Evolutionary conservation across 2,797 vertebrate genomes (phyloP), one percentile per base, ranked within the genome.

Genomic region (Notoglanidium macrostoma): DNA sequence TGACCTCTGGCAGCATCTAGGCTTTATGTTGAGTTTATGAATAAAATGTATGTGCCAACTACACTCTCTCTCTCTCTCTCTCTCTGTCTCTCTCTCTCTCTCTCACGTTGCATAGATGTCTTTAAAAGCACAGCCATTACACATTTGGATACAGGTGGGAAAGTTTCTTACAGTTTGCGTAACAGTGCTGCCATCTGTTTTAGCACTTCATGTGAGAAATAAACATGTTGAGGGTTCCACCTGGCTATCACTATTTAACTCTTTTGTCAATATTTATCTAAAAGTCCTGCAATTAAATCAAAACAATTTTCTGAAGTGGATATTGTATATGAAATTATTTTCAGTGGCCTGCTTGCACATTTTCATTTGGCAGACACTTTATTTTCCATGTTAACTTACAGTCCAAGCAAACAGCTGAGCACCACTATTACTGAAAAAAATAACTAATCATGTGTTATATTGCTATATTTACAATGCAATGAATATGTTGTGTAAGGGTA

Each of bases 171-270:
- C 68, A 86, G 81, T 80, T 77, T 87, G 49, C 65, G 67, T 89
- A 70, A 87, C 85, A 85, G 84, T 79, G 49, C 72, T 83, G 57
- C 82, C 78, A 88, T 89, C 85, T 89, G 86, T 89, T 85, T 88
- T 82, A 85, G 57, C 61, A 72, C 68, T 49, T 86, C 70, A 49
- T 83, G 51, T 59, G n/a, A 70, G 11, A 83, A 77, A 80, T 70
- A 86, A 59, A 57, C 84, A 83, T 51, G 11, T 35, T 55, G 78
- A 72, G n/a, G 35, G 11, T 86, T 73, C 46, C 78, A 80, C 57
- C 70, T 85, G 21, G 40, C 65, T 26, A 72, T 73, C 70, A 74
- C 68, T 84, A 59, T 29, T 76, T 59, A 55, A 68, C 65, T 65
- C 1, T 40, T 40, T 40, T 40, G 40, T 40, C 40, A 40, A 3